A percentile compares a stretch with the other conserved stretches of the same genome.
Conservation (phyloP, 2,113 vertebrate species). For the Pelecanoides urinatrix region DNA sequence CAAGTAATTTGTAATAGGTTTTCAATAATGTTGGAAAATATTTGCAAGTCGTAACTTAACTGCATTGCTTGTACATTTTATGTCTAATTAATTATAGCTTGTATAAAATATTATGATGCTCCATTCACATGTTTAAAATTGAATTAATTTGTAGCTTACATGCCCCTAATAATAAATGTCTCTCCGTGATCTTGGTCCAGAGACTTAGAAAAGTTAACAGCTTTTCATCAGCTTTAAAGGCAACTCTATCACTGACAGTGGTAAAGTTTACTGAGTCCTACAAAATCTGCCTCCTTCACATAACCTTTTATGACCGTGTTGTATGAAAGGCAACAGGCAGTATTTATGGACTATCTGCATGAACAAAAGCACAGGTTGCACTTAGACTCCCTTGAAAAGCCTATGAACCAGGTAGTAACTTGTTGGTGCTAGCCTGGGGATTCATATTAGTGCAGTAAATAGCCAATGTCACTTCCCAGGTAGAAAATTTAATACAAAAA, state of each 20-base stretch:
- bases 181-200: not conserved
- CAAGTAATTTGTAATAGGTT: not conserved
- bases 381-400: not conserved
- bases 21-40: not conserved
- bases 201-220: not conserved
- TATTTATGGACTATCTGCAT: not conserved
- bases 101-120: slow-evolving; percentile 22
- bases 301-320: not conserved
- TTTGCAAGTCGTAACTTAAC: not conserved
- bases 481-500: not conserved
- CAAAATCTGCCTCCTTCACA: not conserved
- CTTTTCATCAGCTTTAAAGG: slow-evolving; percentile 6
- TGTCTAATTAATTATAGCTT: not conserved
- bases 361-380: not conserved
- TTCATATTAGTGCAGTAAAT: not conserved
- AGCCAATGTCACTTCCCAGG: not conserved
- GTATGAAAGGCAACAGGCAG: not conserved
- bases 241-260: not conserved
- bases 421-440: not conserved
- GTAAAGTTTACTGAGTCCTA: slow-evolving; percentile 15
- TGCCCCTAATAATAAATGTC: not conserved
- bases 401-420: not conserved
- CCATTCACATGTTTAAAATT: not conserved
- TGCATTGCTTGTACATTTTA: not conserved
- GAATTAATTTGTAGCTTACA: not conserved